These are phyloP conservation scores for Panagrolaimus sp. DNA, from an alignment of 1,140 invertebrate genomes.

Conservation along the genomic window DNA sequence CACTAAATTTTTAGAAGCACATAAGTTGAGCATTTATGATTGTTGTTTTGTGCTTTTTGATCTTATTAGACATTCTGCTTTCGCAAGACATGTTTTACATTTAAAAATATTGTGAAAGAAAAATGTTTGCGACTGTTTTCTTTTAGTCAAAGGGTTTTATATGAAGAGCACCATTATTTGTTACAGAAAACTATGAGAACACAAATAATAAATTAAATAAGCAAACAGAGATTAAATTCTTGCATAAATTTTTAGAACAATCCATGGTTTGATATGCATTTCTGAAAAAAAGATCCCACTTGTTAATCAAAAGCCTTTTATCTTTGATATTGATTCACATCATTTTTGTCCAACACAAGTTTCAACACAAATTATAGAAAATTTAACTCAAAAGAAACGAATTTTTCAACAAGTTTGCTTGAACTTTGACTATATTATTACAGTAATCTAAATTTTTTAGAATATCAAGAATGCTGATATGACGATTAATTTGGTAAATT, in stretches of 20 bases:
- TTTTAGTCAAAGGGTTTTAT: no score
- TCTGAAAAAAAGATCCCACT: neutral
- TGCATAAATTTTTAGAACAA: neutral
- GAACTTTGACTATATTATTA: neutral
- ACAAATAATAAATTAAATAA: no score
- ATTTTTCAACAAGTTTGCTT: neutral
- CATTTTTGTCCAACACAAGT: neutral
- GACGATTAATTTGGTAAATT: neutral
- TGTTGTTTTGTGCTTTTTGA: no score
- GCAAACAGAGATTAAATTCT: neutral
- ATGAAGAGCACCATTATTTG: no score
- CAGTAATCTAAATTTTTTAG: no score
- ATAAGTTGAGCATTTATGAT: no score
- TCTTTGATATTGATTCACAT: neutral
- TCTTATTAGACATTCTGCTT: no score
- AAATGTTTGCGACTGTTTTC: no score
- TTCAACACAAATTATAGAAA: neutral
- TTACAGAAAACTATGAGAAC: no score
- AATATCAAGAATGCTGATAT: neutral
- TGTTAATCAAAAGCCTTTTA: neutral
- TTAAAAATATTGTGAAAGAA: no score
- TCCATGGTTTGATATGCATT: neutral
- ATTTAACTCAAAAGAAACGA: neutral
- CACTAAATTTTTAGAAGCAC: no score
- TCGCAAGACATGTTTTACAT: no score